A percentile compares a stretch with the other conserved stretches of the same genome.
Evolutionary conservation across 2,113 vertebrate genomes (phyloP).

Genomic region (Microtus richardsoni): DNA sequence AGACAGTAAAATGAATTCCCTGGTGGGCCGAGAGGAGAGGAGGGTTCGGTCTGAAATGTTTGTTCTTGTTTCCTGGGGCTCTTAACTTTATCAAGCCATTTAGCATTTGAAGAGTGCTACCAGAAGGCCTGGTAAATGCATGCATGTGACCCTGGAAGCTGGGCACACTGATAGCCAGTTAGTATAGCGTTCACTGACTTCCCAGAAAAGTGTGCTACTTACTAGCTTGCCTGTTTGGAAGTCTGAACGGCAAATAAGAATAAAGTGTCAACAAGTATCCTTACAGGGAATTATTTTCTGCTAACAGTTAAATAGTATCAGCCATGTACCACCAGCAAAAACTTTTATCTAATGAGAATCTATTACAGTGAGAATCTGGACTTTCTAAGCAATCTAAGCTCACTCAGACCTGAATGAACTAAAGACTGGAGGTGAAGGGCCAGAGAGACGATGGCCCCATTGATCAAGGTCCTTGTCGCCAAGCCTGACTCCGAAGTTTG

Average conservation of each 20-base stretch:
- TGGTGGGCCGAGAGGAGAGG: background rate
- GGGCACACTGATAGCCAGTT: background rate
- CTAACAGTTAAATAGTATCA: slow-evolving; percentile 41
- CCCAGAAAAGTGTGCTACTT: background rate
- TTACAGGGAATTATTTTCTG: slow-evolving; percentile 31
- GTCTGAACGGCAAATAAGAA: background rate
- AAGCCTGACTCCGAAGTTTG: slow-evolving; percentile 33
- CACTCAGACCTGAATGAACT: slow-evolving; percentile 57
- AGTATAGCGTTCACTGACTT: background rate
- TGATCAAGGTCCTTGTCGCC: background rate
- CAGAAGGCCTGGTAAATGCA: background rate
- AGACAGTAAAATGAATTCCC: slow-evolving; percentile 41
- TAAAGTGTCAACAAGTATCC: slow-evolving; percentile 1
- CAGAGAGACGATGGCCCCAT: background rate
- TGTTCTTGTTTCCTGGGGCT: slow-evolving; percentile 60
- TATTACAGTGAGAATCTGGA: slow-evolving; percentile 72
- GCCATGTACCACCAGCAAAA: slow-evolving; percentile 20
- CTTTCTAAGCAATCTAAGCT: slow-evolving; percentile 67
- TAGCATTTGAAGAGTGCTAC: slow-evolving; percentile 43
- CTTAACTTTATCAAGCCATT: slow-evolving; percentile 61
- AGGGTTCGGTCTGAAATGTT: slow-evolving; percentile 55
- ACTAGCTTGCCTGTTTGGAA: slow-evolving; percentile 7
- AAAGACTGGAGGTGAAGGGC: background rate
- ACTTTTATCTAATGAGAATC: slow-evolving; percentile 59
- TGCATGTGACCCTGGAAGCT: background rate